Evolutionary conservation across 2,113 vertebrate genomes (phyloP).

Genomic region (Silurus glanis): DNA sequence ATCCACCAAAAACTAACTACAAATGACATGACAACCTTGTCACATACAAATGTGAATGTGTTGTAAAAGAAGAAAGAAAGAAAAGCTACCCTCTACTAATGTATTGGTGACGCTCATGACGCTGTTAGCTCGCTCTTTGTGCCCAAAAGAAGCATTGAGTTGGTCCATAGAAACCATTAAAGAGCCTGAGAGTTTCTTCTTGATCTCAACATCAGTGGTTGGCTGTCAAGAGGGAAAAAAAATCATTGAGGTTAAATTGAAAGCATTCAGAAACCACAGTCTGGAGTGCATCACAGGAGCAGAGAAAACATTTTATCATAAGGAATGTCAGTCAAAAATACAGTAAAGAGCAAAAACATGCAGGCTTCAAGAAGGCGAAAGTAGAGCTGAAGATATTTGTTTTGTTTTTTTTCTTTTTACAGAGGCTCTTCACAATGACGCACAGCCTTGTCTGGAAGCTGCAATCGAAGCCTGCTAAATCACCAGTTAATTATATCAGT

Average conservation of each 20-base stretch:
- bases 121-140: constrained; percentile 92
- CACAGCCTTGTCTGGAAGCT: constrained; percentile 16
- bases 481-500: constrained; percentile 25
- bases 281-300: constrained; percentile 16
- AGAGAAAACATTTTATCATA: constrained; percentile 11
- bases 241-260: constrained; percentile 50
- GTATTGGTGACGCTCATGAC: constrained; percentile 97
- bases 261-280: constrained; percentile 21
- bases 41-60: not conserved
- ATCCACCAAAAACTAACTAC: not conserved
- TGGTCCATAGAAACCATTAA: constrained; percentile 97
- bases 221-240: constrained; percentile 70
- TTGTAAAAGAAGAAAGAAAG: not conserved
- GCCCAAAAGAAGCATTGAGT: constrained; percentile 87
- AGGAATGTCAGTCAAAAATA: constrained; percentile 39
- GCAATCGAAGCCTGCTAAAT: constrained; percentile 4
- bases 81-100: constrained; percentile 84
- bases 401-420: constrained; percentile 14
- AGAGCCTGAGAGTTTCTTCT: constrained; percentile 94
- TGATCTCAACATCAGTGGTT: constrained; percentile 89
- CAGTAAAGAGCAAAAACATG: constrained; percentile 66
- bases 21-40: not conserved
- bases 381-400: constrained; percentile 60
- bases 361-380: constrained; percentile 69
- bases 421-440: constrained; percentile 7